Evolutionary conservation across 2,888 invertebrate species (phyloP).

Genomic region (Apotomis turbidana): DNA sequence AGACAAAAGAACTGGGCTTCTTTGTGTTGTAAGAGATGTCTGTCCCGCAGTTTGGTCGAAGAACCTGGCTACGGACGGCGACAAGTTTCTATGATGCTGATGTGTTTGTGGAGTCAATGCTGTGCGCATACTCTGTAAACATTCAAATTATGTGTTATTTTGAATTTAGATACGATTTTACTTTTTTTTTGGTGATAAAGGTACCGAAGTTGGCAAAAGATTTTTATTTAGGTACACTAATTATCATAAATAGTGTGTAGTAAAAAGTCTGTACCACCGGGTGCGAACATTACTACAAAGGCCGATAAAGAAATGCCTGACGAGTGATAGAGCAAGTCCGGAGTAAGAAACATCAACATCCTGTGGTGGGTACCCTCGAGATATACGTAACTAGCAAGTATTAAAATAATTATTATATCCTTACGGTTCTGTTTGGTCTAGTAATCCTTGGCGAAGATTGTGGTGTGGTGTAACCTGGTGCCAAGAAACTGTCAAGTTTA

Average conservation of each 20-base stretch:
- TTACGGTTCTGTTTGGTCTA: slow-evolving; percentile 56
- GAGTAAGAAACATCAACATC: no score
- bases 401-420: slow-evolving; percentile 2
- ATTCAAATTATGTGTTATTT: background rate
- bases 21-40: slow-evolving; percentile 64
- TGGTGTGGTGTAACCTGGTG: slow-evolving; percentile 47
- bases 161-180: no score
- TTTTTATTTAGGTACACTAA: no score
- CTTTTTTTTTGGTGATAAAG: no score
- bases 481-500: slow-evolving; percentile 65
- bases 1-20: slow-evolving; percentile 44
- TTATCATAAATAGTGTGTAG: no score
- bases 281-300: no score
- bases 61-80: slow-evolving; percentile 76
- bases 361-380: background rate
- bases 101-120: slow-evolving; percentile 51
- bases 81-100: slow-evolving; percentile 61
- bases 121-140: slow-evolving; percentile 54
- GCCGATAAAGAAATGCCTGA: no score
- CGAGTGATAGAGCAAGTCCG: no score
- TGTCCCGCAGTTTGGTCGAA: slow-evolving; percentile 71
- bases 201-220: no score
- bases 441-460: slow-evolving; percentile 53
- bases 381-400: background rate
- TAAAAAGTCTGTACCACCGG: no score